A percentile compares a stretch with the other conserved stretches of the same genome.
These are phyloP conservation scores for Lacanobia wlatinum DNA, from an alignment of 2,888 invertebrate species.

Conservation along the genomic window DNA sequence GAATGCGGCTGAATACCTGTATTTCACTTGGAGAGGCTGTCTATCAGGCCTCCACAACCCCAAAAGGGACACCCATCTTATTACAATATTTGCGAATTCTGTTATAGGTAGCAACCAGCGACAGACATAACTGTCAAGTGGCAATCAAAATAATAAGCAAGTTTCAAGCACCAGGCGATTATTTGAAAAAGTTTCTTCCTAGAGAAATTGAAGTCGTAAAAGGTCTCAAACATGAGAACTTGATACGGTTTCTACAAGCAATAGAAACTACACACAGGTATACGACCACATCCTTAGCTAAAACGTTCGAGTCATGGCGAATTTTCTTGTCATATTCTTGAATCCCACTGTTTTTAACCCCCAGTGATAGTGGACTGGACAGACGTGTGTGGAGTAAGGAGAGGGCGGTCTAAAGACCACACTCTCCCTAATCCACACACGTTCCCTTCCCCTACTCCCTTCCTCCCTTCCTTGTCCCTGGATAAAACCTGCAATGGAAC, in stretches of 20 bases:
- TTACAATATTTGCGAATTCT: neutral
- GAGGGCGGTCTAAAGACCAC: too few species aligned
- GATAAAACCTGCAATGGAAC: too few species aligned
- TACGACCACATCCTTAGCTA: neutral
- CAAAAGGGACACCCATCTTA: neutral
- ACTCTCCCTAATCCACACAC: too few species aligned
- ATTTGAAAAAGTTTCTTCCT: slow-evolving; percentile 95
- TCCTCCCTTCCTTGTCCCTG: too few species aligned
- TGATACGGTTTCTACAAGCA: slow-evolving; percentile 95
- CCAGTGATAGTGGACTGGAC: too few species aligned
- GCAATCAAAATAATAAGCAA: slow-evolving; percentile 96
- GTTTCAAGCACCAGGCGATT: slow-evolving; percentile 95
- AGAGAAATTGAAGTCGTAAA: slow-evolving; percentile 96
- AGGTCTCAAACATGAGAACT: slow-evolving; percentile 94
- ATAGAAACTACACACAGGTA: slow-evolving; percentile 96
- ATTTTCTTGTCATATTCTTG: too few species aligned
- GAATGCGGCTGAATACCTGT: neutral
- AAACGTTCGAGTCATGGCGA: neutral
- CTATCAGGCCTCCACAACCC: neutral
- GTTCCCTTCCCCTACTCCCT: too few species aligned
- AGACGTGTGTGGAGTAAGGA: too few species aligned
- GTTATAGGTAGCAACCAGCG: slow-evolving; percentile 93
- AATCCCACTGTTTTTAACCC: neutral
- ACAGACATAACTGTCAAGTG: slow-evolving; percentile 93
- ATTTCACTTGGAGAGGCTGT: neutral